These are phyloP conservation scores for Odocoileus virginianus DNA, from an alignment of 2,113 vertebrate species.

Conservation along the genomic window DNA sequence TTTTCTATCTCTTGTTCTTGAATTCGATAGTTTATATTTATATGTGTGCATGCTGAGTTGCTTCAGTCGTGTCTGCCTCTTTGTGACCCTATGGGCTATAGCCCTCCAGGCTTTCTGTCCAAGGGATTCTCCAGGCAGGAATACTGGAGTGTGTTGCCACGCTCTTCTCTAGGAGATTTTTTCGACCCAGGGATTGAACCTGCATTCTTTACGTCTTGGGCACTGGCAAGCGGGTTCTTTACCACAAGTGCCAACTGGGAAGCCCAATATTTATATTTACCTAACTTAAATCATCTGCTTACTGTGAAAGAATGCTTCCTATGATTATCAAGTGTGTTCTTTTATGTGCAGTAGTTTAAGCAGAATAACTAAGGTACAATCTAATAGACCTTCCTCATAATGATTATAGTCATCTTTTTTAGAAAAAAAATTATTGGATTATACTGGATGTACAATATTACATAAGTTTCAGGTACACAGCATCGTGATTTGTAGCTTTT, in stretches of 20 bases:
- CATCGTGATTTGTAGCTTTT: background rate
- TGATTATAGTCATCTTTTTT: background rate
- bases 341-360: background rate
- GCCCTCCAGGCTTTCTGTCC: background rate
- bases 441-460: background rate
- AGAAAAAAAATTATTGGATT: background rate
- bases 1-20: background rate
- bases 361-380: background rate
- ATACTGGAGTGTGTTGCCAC: background rate
- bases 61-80: background rate
- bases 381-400: rapidly evolving
- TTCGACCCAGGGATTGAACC: background rate
- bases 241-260: background rate
- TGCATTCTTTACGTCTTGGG: background rate
- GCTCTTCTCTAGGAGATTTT: background rate
- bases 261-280: background rate
- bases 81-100: background rate
- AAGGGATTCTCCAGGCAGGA: background rate
- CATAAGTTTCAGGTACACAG: background rate
- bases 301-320: background rate
- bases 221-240: background rate
- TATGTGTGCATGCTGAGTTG: background rate
- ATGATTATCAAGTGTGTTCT: background rate
- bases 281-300: background rate
- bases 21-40: background rate